phyloP scores from a whole-genome alignment of 2,888 invertebrate genomes.

The Habrosyne pyritoides region DNA sequence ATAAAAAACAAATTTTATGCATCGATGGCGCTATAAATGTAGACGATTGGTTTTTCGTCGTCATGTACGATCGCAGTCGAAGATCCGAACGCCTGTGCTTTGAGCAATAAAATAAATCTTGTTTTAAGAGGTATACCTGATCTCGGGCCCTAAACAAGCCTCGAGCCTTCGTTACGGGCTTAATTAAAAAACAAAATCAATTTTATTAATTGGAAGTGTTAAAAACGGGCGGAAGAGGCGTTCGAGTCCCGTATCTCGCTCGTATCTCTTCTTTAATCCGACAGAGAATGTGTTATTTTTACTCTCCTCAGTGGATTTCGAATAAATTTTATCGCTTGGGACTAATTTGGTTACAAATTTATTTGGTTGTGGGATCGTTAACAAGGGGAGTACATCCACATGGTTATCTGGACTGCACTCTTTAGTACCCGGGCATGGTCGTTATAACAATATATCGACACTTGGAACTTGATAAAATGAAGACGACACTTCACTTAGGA shows the following conservation, averaged over 20 bases:
- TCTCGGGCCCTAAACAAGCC: constrained; percentile 71
- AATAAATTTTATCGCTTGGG: constrained; percentile 83
- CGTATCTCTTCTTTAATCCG: constrained; percentile 83
- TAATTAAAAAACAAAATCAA: constrained; percentile 84
- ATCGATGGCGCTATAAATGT: constrained; percentile 60
- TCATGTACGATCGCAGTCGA: constrained; percentile 51
- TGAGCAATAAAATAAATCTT: constrained; percentile 81
- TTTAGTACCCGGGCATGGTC: constrained; percentile 73
- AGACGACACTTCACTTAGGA: constrained; percentile 79
- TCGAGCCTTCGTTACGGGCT: constrained; percentile 73
- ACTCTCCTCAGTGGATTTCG: constrained; percentile 81
- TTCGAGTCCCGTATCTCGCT: constrained; percentile 71
- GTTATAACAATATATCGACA: constrained; percentile 82
- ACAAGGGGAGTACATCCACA: constrained; percentile 78
- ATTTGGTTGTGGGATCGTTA: constrained; percentile 82
- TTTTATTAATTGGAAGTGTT: constrained; percentile 84
- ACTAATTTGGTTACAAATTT: constrained; percentile 84
- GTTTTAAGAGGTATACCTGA: constrained; percentile 76
- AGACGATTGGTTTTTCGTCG: constrained; percentile 57
- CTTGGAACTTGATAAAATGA: constrained; percentile 79
- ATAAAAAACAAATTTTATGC: constrained; percentile 64
- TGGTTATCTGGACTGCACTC: constrained; percentile 77
- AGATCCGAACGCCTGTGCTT: constrained; percentile 70
- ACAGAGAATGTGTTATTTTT: constrained; percentile 83
- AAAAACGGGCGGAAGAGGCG: constrained; percentile 82